phyloP scores from a whole-genome alignment of 2,113 vertebrate genomes.

The Xiphorhynchus elegans region DNA sequence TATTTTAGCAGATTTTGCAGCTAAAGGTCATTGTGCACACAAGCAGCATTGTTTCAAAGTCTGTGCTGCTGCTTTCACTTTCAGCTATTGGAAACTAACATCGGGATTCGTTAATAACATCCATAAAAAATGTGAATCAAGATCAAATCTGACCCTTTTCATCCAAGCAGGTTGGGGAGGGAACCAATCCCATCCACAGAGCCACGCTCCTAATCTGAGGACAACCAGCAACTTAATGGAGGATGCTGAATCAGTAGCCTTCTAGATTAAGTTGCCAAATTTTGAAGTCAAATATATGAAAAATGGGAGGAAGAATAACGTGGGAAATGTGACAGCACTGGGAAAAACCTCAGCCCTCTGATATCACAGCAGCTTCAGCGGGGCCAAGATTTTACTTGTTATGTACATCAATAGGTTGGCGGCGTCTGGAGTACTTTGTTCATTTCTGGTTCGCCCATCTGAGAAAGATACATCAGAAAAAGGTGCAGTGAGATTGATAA shows the following conservation, averaged over 20 bases:
- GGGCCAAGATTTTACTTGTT: background rate
- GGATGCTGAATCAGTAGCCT: background rate
- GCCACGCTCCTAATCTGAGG: background rate
- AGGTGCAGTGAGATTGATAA: background rate
- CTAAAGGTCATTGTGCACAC: slow-evolving; percentile 25
- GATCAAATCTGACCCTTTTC: background rate
- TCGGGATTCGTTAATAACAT: background rate
- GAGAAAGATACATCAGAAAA: background rate
- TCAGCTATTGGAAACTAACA: background rate
- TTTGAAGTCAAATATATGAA: background rate
- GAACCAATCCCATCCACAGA: background rate
- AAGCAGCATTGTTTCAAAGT: background rate
- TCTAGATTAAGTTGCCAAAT: slow-evolving; percentile 5
- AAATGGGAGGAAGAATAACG: background rate
- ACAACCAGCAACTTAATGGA: background rate
- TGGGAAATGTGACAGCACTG: background rate
- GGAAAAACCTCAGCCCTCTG: background rate
- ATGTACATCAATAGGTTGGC: background rate
- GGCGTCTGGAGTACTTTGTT: background rate
- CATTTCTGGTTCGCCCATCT: background rate
- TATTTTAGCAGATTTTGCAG: background rate
- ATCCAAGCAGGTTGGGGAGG: background rate
- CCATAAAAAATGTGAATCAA: background rate
- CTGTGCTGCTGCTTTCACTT: background rate
- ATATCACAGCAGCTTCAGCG: background rate